Evolutionary conservation across 2,888 invertebrate genomes (phyloP).

Genomic region (Pantelozetes paolii): DNA sequence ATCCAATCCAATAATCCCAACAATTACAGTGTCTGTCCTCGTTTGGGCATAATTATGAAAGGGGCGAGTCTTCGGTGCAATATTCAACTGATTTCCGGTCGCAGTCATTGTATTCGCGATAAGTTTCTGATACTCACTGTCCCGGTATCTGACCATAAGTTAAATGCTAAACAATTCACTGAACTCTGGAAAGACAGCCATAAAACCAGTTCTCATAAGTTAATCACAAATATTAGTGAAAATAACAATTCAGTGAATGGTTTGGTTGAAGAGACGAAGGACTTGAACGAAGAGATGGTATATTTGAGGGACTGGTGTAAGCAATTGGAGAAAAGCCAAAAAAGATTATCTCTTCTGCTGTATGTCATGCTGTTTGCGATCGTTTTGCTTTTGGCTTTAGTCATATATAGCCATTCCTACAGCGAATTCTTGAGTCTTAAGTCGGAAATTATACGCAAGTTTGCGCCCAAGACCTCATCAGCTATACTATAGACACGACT

Average conservation of each 20-base stretch:
- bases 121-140: conserved; percentile 36
- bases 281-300: background rate
- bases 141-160: background rate
- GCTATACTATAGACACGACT: background rate
- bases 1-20: conserved; percentile 38
- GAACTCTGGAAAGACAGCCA: conserved; percentile 11
- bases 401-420: conserved; percentile 34
- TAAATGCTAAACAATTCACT: conserved; percentile 17
- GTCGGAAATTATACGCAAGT: background rate
- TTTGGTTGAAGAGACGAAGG: background rate
- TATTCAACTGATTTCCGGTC: background rate
- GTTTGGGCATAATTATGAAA: conserved; percentile 33
- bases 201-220: background rate
- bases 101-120: background rate
- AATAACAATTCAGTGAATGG: background rate
- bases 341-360: conserved; percentile 12
- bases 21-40: conserved; percentile 34
- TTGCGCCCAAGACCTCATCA: conserved; percentile 8
- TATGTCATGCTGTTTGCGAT: background rate
- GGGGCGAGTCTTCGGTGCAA: conserved; percentile 14
- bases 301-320: background rate
- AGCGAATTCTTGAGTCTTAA: conserved; percentile 5
- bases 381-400: background rate
- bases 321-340: conserved; percentile 24
- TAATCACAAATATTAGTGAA: background rate